phyloP scores from a whole-genome alignment of 2,797 vertebrate species.

The Phoebastria nigripes region DNA sequence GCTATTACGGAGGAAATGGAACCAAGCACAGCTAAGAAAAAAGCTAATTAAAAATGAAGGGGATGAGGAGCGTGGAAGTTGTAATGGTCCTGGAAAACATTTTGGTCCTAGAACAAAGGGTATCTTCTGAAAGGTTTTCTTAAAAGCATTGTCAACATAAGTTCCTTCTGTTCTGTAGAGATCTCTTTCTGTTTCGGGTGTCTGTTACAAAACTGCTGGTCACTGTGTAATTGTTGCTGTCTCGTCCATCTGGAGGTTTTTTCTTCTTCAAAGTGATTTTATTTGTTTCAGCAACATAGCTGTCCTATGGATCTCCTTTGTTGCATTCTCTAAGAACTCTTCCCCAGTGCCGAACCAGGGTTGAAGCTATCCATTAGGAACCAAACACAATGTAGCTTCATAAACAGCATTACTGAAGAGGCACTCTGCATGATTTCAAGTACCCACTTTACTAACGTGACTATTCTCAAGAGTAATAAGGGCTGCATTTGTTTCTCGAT shows the following conservation, averaged over 20 bases:
- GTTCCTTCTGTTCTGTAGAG: background rate
- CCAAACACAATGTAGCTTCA: background rate
- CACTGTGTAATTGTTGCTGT: background rate
- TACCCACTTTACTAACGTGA: background rate
- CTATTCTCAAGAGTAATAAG: background rate
- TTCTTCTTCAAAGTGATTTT: background rate
- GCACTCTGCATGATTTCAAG: conserved; percentile 3
- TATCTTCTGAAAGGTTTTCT: background rate
- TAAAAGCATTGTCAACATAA: background rate
- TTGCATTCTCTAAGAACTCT: background rate
- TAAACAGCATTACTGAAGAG: background rate
- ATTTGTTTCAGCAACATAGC: background rate
- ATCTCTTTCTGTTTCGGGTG: background rate
- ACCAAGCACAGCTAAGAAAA: background rate
- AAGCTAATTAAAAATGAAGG: conserved; percentile 50
- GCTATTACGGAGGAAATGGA: background rate
- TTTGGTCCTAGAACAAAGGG: background rate
- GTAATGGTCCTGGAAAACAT: background rate
- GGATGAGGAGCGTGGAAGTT: background rate
- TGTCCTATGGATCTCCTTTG: background rate
- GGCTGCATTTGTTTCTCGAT: background rate
- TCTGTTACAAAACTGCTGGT: background rate
- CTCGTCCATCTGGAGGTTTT: background rate
- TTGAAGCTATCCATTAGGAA: background rate
- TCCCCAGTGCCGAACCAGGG: background rate